Base-by-base conservation (phyloP, 2,888 invertebrate genomes). In the Synergus japonicus region DNA sequence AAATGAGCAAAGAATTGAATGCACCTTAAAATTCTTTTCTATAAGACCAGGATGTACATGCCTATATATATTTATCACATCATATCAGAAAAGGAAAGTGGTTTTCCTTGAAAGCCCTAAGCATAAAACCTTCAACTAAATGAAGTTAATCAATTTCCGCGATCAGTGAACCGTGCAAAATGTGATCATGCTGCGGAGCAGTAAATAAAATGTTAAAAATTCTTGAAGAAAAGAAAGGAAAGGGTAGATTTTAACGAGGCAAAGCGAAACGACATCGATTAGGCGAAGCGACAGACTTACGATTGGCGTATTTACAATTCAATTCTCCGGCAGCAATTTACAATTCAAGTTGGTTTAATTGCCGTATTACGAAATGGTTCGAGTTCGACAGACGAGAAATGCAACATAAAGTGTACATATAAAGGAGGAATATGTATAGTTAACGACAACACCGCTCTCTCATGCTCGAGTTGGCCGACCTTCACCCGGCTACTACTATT, bases 401-500 rank as follows among this genome's bases (percentile, higher is more conserved):
- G 79, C 83, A 73, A 66, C 78, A 29, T 29, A 29, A 29, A 29
- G 22, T 29, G 22, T 29, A 29, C 22, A 29, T 29, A 29, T 29
- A 29, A 79, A 66, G 66, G 43, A 66, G 66, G 66, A 66, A 66
- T 44, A 66, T 66, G 66, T 44, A 66, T 66, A 66, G 67, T 46
- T 29, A 67, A 46, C 67, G 67, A 67, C 76, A 65, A 79, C 81
- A 78, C 83, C 79, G 84, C 83, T 83, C 79, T 81, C 85, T 82
- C 79, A 78, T 84, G 82, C 84, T 84, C 83, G 85, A 85, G 78
- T 89, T 89, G 89, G 85, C 88, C 91, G 91, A 91, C 91, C 91
- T 91, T 91, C 91, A 90, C 90, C 91, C 89, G 89, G 83, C 88
- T 79, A 79, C 88, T 79, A 79, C 83, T 81, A 84, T 83, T 84